Percentiles rank a stretch among this genome's conserved stretches.
These are phyloP conservation scores for Lacerta agilis DNA, from an alignment of 2,797 vertebrate species.

Conservation along the genomic window DNA sequence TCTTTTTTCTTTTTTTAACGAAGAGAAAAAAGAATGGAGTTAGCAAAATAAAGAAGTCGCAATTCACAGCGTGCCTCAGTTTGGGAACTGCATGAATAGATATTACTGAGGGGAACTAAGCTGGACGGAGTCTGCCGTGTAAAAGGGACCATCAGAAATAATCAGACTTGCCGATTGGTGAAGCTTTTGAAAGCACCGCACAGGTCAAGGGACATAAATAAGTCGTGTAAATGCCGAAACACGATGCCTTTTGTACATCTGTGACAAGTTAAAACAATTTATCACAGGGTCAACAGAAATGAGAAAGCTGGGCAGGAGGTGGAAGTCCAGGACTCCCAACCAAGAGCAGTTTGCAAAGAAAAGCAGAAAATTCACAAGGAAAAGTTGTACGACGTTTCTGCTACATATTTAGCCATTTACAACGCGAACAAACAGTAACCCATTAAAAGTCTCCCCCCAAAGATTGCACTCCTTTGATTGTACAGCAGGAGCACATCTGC, in stretches of 20 bases:
- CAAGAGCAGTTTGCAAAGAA: background rate
- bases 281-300: slow-evolving; percentile 29
- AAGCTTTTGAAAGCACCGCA: slow-evolving; percentile 29
- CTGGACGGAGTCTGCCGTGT: background rate
- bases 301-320: slow-evolving; percentile 13
- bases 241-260: slow-evolving; percentile 26
- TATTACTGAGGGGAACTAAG: slow-evolving; percentile 42
- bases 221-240: slow-evolving; percentile 48
- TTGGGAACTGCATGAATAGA: slow-evolving; percentile 19
- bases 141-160: slow-evolving; percentile 30
- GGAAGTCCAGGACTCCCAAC: background rate
- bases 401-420: slow-evolving; percentile 29
- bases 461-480: slow-evolving; percentile 11
- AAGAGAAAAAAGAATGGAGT: too few species aligned
- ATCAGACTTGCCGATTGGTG: slow-evolving; percentile 54
- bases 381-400: background rate
- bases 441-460: slow-evolving; percentile 53
- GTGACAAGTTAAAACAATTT: slow-evolving; percentile 49
- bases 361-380: background rate
- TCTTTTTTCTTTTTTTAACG: background rate
- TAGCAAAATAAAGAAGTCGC: slow-evolving; percentile 35
- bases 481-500: background rate
- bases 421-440: slow-evolving; percentile 49
- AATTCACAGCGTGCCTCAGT: fast-evolving
- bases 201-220: slow-evolving; percentile 50